Base-by-base conservation (phyloP, 2,797 vertebrate species). In the Sebastes miniatus region DNA sequence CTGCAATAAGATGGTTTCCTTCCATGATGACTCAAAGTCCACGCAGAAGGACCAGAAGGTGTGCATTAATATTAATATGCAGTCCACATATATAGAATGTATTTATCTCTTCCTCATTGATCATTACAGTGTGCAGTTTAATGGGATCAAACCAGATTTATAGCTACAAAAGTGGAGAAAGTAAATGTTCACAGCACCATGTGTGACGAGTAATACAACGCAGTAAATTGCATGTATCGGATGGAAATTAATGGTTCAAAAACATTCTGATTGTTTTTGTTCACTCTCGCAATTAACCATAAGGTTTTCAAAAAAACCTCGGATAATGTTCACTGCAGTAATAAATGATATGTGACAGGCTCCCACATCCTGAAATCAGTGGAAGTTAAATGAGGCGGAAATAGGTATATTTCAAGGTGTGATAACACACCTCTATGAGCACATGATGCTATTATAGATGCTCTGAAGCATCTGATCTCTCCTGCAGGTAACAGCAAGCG, bases 361-460 rank as follows among this genome's bases (percentile, higher is more conserved):
- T 82, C 16, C 47, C 57, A 64, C 72, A 66, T 76, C 61, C 50
- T 62, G 74, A 79, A 77, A 69, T 76, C 78, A 79, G 65, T 68
- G 70, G 43, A 77, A 73, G 73, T 80, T 73, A 86, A 91, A 89
- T 89, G 84, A 88, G 68, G 73, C 54, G 74, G 64, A 89, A 88
- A 87, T 85, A 67, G 69, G 64, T 92, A 78, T 89, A 78, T 89
- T 89, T 87, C 32, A 81, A 87, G 83, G 87, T 88, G 86, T 86
- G 87, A 91, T 88, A 75, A 76, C 69, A 80, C 76, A 71, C 72
- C 69, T 74, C 74, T 16, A 8, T 69, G 85, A 87, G 77, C 79
- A 84, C 79, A 76, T 8, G 16, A 50, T 50, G 20, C 68, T 73
- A 68, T 83, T 83, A 83, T 47, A 68, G 36, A 77, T 65, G 79